phyloP scores from a whole-genome alignment of 2,888 invertebrate species.

The Hydrotaea cyrtoneurina region DNA sequence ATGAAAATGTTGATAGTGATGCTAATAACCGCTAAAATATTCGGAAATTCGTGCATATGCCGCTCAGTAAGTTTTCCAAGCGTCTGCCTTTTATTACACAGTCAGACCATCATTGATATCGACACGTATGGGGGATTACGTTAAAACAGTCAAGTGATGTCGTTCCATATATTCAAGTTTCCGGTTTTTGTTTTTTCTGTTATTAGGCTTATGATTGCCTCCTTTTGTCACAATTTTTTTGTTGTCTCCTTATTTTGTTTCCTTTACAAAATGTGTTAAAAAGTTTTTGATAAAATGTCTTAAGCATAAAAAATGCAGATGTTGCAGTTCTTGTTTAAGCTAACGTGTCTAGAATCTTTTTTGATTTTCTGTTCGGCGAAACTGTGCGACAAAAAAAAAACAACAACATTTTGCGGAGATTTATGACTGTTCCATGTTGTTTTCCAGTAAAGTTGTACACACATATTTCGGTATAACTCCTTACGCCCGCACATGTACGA shows the following conservation, averaged over 20 bases:
- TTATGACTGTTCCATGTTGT: conserved; percentile 62
- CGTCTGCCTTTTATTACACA: neutral
- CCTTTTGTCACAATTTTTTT: conserved; percentile 14
- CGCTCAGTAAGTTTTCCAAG: neutral
- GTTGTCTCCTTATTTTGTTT: conserved; percentile 13
- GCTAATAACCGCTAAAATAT: neutral
- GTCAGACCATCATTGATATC: neutral
- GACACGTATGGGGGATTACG: conserved; percentile 16
- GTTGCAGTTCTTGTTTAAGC: conserved; percentile 57
- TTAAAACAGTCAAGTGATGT: conserved; percentile 21
- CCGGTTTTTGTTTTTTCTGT: neutral
- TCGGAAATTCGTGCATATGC: neutral
- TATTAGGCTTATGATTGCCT: conserved; percentile 44
- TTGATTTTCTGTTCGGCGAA: conserved; percentile 6
- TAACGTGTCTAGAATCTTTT: conserved; percentile 53
- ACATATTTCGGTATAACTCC: conserved; percentile 35
- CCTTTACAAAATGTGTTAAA: conserved; percentile 30
- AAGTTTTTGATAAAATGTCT: conserved; percentile 37
- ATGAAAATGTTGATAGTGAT: neutral
- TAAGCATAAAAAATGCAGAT: conserved; percentile 65
- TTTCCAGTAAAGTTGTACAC: conserved; percentile 40
- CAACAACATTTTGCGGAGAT: conserved; percentile 55
- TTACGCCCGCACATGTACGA: conserved; percentile 43
- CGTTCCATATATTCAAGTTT: neutral
- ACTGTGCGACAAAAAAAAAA: conserved; percentile 1